Base-by-base conservation (phyloP, 2,888 invertebrate species). In the Trissolcus japonicus region DNA sequence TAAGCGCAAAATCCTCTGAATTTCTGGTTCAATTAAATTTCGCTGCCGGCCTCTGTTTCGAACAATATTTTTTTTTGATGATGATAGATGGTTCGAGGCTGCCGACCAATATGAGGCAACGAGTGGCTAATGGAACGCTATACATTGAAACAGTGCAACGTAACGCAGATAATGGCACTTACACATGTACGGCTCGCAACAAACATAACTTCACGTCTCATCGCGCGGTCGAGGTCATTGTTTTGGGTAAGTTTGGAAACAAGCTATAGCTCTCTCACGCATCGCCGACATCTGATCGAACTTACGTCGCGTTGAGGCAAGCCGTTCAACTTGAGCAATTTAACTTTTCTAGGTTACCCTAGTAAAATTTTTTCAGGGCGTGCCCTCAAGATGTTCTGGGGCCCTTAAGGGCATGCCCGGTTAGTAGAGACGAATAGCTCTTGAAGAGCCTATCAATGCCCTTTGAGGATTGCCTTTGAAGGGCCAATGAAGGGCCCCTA, bases 71-170 rank as follows among this genome's bases (percentile, higher is more conserved):
- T 55, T 68, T 68, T 69, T 69, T 55, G 62, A 63, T 75, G 46
- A 65, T 65, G 80, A 16, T 83, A 91, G 91, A 90, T 90, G 90
- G 90, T 11, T 88, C 88, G 43, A 86, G 84, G 74, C 87, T 92
- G 60, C 92, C 92, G 3, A 90, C 91, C 54, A 91, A 91, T 84
- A 90, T 92, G 84, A 88, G 91, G 53, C 92, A 92, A 82, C 87
- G 90, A 67, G 90, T 91, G 61, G 89, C 89, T 51, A 91, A 91
- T 81, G 92, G 92, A 25, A 90, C 90, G 14, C 86, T 92, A 51
- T 88, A 89, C 76, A 90, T 92, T 72, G 89, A 90, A 71, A 90
- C 90, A 66, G 90, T 92, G 55, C 91, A 91, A 80, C 89, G 90
- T 46, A 87, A 85, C 43, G 89, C 90, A 43, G 92, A 92, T 83